Evolutionary conservation across 2,888 invertebrate genomes (phyloP), one percentile per base, ranked within the genome.

Genomic region (Apamea sordens): DNA sequence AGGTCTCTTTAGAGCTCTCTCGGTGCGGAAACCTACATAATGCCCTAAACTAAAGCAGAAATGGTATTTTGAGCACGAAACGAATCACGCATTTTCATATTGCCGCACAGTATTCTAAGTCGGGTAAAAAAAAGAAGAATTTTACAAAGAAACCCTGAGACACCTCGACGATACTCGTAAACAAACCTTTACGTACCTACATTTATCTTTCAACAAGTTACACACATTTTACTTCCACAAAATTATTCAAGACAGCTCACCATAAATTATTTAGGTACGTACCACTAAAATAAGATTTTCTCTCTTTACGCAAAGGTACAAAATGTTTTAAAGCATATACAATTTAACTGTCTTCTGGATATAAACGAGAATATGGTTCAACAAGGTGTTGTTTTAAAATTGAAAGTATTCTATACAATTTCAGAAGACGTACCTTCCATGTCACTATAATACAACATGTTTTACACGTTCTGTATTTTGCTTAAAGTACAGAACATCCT

Each of bases 191-290:
- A 83, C 56, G 63, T 68, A 56, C n/a, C n/a, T n/a, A n/a, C 47
- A 64, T 41, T 32, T 53, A 32, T 64, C 47, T 64, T 73, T 47
- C 32, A 73, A 50, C 11, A 77, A 72, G 63, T 61, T 36, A 61
- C 18, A 83, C 68, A 59, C 56, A 73, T 83, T 78, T 77, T 69
- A 65, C 63, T 65, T 3, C 1, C 1, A 64, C 28, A 36, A 59
- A 50, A 78, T 63, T 63, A 68, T 83, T 83, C 77, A 72, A 68
- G 44, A 76, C 65, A 44, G 18, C 28, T 79, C 72, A 53, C 69
- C 36, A n/a, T 50, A 50, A 13, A 82, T 65, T 65, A 44, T 70
- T 70, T 59, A 32, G 32, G 6, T 50, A 18, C 13, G 21, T 63
- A 41, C 41, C 36, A 36, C 36, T 7, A 41, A 41, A 41, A 41